Conservation (phyloP, 2,113 vertebrate genomes). For the Vulpes lagopus region DNA sequence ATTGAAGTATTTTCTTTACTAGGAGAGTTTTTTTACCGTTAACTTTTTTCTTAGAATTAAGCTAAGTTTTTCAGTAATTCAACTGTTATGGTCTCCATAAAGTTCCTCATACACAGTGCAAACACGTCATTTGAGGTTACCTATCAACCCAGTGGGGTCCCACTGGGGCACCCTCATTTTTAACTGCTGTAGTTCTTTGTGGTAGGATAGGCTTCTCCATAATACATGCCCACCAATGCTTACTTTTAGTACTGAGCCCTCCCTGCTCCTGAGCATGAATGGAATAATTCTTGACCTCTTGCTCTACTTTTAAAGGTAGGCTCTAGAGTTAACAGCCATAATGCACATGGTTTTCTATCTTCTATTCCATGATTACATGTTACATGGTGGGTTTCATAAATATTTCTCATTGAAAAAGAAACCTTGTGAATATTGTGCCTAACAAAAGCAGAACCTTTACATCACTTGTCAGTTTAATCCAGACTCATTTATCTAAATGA, state of each 20-base stretch:
- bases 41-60: slow-evolving; percentile 23
- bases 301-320: neutral
- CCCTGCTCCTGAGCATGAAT: neutral
- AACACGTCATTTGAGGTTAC: neutral
- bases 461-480: neutral
- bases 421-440: slow-evolving; percentile 19
- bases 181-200: neutral
- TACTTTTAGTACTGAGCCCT: neutral
- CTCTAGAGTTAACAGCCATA: neutral
- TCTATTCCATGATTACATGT: neutral
- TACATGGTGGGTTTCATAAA: neutral
- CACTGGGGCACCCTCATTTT: neutral
- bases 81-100: neutral
- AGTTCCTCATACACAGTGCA: neutral
- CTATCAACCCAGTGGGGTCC: neutral
- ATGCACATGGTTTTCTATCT: neutral
- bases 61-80: neutral
- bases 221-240: neutral
- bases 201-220: neutral
- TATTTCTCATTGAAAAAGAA: slow-evolving; percentile 24
- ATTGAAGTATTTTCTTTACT: neutral
- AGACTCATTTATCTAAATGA: neutral
- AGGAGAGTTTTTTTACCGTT: neutral
- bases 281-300: neutral
- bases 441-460: slow-evolving; percentile 32